These are phyloP conservation scores for Azemiops feae DNA, from an alignment of 2,113 vertebrate species.

Conservation along the genomic window DNA sequence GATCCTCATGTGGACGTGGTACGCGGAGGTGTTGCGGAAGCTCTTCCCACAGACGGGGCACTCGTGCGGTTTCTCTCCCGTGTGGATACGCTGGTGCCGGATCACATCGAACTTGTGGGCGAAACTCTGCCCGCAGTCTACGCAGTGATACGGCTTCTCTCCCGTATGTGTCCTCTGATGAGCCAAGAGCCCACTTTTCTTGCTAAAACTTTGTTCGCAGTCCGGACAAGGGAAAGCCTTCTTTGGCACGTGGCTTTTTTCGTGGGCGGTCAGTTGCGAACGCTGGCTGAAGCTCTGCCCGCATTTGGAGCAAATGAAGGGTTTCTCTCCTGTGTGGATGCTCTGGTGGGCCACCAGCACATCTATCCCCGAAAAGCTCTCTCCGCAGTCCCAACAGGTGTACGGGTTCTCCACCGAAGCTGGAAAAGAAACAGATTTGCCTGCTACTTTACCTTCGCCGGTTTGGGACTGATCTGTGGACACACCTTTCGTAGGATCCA, in stretches of 20 bases:
- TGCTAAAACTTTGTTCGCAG: constrained; percentile 14
- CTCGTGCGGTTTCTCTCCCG: constrained; percentile 53
- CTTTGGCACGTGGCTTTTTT: constrained; percentile 4
- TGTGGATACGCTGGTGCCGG: constrained; percentile 20
- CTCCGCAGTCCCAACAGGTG: constrained; percentile 53
- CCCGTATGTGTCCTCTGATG: constrained; percentile 21
- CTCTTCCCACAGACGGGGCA: constrained; percentile 59
- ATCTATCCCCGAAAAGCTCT: constrained; percentile 56
- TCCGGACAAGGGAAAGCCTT: constrained; percentile 11
- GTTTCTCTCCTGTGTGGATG: constrained; percentile 48
- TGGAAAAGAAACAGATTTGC: background rate
- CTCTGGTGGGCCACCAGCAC: constrained; percentile 57
- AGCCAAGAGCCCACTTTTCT: constrained; percentile 1
- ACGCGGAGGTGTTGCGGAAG: constrained; percentile 58
- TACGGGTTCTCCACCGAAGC: constrained; percentile 37
- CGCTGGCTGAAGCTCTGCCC: constrained; percentile 17
- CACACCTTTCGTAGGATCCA: background rate
- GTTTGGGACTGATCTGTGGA: background rate
- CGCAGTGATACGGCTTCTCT: constrained; percentile 10
- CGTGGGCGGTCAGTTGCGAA: background rate
- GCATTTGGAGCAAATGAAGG: background rate
- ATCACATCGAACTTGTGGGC: constrained; percentile 10
- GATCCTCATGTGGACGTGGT: constrained; percentile 61
- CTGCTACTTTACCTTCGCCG: background rate
- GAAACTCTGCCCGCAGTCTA: constrained; percentile 17